Evolutionary conservation across 2,113 vertebrate genomes (phyloP), one percentile per base, ranked within the genome.

Genomic region (Calyptomena viridis): DNA sequence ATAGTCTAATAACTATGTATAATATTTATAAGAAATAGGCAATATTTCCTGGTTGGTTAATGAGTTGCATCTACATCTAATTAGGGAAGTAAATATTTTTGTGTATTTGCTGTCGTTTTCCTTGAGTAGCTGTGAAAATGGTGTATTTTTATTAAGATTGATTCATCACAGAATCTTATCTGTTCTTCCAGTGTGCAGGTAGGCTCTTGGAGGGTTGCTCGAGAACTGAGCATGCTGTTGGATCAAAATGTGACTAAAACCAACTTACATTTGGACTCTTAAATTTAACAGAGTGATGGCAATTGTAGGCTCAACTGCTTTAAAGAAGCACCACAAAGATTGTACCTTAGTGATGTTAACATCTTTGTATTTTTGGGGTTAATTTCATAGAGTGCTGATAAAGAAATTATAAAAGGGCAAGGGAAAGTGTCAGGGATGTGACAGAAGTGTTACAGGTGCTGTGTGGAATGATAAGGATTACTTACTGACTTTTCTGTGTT

Each of bases 181-280:
- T 24, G 47, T 69, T 58, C 64, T 67, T 49, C 44, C 40, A 30
- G 12, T 35, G 40, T 23, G 13, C 55, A 18, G 33, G n/a, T 37
- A 11, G 40, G 31, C 19, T 56, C n/a, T 44, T 5, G 1, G 31
- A 37, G 40, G 8, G 5, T 42, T 56, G 28, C 50, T 74, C 0
- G 1, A n/a, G n/a, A 53, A 2, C 6, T 63, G 7, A 6, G 22
- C 1, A 5, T 2, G 5, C 35, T 55, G 6, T 68, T 35, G 40
- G 49, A 44, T n/a, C 28, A 52, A 83, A 69, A 84, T 69, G 40
- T 69, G 21, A 77, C 72, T 63, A 28, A 76, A 83, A 68, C 1
- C 39, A 76, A 89, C 47, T 76, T 28, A 33, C 40, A 20, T 19
- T 24, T 23, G 84, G 25, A 14, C 31, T 12, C 59, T 60, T n/a